Base-by-base conservation (phyloP, 2,113 vertebrate species). In the Rhodinocichla rosea region DNA sequence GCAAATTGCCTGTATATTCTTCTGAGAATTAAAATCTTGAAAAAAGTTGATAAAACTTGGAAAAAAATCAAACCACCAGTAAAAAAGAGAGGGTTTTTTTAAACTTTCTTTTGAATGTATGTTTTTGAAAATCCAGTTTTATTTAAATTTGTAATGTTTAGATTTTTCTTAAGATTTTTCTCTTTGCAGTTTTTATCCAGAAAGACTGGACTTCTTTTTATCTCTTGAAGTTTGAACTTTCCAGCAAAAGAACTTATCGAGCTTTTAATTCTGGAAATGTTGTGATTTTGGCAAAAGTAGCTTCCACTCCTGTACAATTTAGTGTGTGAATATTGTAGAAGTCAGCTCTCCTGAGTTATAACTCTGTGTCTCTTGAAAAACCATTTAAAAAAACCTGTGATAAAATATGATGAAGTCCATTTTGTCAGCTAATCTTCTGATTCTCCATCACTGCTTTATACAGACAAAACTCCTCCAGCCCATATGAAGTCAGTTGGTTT, bases 61-160 rank as follows among this genome's bases (percentile, higher is more conserved):
- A 3, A 1, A 12, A 59, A 47, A 27, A 15, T 42, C 15, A 32
- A 59, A 7, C 9, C 13, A 32, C 8, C 7, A 59, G 13, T 26
- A 7, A 47, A 73, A 47, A 4, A 30, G 3, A 22, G 32, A 28
- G 5, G 1, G 1, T 1, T 9, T 33, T 62, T 33, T 74, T 7
- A 3, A 40, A 16, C 2, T 73, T 69, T 80, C 4, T 12, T 65
- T 71, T 73, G 3, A 68, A 56, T 9, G 0, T 12, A 26, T 40
- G 3, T 10, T 75, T 89, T 60, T 90, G 15, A 84, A 89, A 87
- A 73, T 32, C 1, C 8, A 28, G 1, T 70, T 84, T 79, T 59
- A 16, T 42, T 92, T 69, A 27, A 37, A 67, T 42, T 27, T 64
- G 3, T 7, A n/a, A 44, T 0, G 4, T 45, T 89, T 40, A 16